Percentiles rank a stretch among this genome's conserved stretches.
Conservation (phyloP, 2,888 invertebrate species). For the Hyposoter dolosus region DNA sequence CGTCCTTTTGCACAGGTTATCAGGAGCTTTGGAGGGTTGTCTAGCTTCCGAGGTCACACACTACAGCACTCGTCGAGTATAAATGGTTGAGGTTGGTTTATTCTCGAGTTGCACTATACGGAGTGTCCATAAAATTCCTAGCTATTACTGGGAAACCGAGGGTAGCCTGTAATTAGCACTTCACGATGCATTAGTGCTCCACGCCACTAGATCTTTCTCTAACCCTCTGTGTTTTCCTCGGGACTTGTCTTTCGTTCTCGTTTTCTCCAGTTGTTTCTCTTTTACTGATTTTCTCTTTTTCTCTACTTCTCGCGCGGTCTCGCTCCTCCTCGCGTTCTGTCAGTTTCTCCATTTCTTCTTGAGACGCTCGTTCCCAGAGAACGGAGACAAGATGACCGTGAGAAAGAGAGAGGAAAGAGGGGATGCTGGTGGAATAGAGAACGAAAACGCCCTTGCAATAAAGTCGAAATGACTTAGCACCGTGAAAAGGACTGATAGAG, state of each 20-base stretch:
- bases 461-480: conserved; percentile 79
- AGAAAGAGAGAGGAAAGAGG: conserved; percentile 51
- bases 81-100: conserved; percentile 33
- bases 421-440: conserved; percentile 67
- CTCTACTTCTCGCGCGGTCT: conserved; percentile 6
- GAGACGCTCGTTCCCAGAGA: conserved; percentile 33
- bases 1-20: conserved; percentile 1
- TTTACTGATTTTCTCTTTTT: conserved; percentile 9
- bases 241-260: conserved; percentile 41
- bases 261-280: conserved; percentile 14
- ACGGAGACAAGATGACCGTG: conserved; percentile 48
- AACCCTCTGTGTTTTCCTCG: conserved; percentile 36
- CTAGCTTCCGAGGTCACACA: conserved; percentile 24
- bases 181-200: conserved; percentile 82
- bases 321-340: not conserved
- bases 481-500: conserved; percentile 62
- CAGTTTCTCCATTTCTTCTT: conserved; percentile 40
- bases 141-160: conserved; percentile 79
- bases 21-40: conserved; percentile 17
- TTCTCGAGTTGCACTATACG: conserved; percentile 44
- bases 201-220: conserved; percentile 50
- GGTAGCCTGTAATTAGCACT: conserved; percentile 82
- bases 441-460: conserved; percentile 80
- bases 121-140: conserved; percentile 78
- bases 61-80: not conserved